Evolutionary conservation across 1,140 invertebrate species (phyloP).

Genomic region (Druon quercuslanigerum): DNA sequence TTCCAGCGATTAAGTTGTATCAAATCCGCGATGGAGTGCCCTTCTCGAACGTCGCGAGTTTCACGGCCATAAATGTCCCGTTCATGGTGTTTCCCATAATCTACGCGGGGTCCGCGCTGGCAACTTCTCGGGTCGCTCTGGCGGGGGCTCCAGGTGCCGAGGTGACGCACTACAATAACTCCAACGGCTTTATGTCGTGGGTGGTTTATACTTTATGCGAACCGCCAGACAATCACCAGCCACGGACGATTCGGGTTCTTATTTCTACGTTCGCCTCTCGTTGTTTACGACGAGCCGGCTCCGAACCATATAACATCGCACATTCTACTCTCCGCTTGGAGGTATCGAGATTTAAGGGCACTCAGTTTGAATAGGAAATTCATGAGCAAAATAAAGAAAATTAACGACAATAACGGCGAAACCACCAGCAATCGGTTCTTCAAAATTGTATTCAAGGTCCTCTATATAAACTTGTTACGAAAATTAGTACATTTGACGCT

Average conservation of each 20-base stretch:
- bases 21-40: slow-evolving; percentile 65
- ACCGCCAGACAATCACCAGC: slow-evolving; percentile 63
- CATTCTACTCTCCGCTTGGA: slow-evolving; percentile 45
- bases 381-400: slow-evolving; percentile 19
- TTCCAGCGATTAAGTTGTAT: slow-evolving; percentile 68
- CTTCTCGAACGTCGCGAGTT: slow-evolving; percentile 55
- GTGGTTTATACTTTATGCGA: slow-evolving; percentile 69
- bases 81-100: slow-evolving; percentile 63
- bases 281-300: slow-evolving; percentile 58
- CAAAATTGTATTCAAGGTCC: too few relatives aligned
- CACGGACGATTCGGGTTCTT: slow-evolving; percentile 62
- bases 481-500: too few relatives aligned
- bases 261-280: slow-evolving; percentile 55
- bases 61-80: slow-evolving; percentile 62
- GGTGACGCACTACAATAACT: slow-evolving; percentile 70
- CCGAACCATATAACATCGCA: slow-evolving; percentile 44
- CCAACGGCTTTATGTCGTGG: slow-evolving; percentile 70
- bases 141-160: slow-evolving; percentile 64
- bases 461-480: too few relatives aligned
- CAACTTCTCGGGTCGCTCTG: slow-evolving; percentile 56
- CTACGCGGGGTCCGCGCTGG: slow-evolving; percentile 55
- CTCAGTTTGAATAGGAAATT: slow-evolving; percentile 11
- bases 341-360: slow-evolving; percentile 40
- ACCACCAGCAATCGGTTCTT: too few relatives aligned
- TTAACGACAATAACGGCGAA: neutral